Evolutionary conservation across 2,888 invertebrate genomes (phyloP), one percentile per base, ranked within the genome.

Genomic region (Schizotus pectinicornis): DNA sequence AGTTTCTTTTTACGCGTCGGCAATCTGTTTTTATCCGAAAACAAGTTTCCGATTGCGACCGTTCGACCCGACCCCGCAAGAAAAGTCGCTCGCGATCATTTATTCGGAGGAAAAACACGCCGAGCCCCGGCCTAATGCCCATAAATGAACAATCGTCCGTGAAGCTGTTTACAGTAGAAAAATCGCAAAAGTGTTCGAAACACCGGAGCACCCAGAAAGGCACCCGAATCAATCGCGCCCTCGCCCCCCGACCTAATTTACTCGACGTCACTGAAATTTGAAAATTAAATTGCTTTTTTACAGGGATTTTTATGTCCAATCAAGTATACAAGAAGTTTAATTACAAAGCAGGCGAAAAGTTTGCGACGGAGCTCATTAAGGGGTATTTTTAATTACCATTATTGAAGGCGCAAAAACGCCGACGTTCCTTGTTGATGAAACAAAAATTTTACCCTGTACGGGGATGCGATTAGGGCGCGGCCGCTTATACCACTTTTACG

Each of bases 21-120:
- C 56, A 56, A 56, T 56, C 56, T 43, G 56, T 49, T 56, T 56
- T 56, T 49, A 56, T 56, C 56, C 43, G 48, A 49, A 49, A 49
- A 49, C 56, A 56, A 56, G 47, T 42, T 39, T 48, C 55, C 55
- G 48, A 54, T 54, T 54, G 54, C 54, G 43, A 34, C 50, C 50
- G 41, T 52, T 52, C 43, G 52, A 52, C 34, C 36, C 9, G 41
- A 30, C 41, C 41, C 9, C 31, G 30, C 33, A 46, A 47, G 39
- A 53, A 55, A 55, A 55, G 55, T 48, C 30, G 36, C 35, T 22
- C 30, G n/a, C 45, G 38, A 42, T 47, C 48, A 39, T 30, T 48
- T 48, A 55, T 41, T 48, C 39, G 46, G 34, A 48, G 47, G 43
- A 55, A 55, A 55, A 33, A 38, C 38, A 53, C 45, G 45, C 45